Evolutionary conservation across 1,140 invertebrate genomes (phyloP).

Genomic region (Drosophila kepulauana): DNA sequence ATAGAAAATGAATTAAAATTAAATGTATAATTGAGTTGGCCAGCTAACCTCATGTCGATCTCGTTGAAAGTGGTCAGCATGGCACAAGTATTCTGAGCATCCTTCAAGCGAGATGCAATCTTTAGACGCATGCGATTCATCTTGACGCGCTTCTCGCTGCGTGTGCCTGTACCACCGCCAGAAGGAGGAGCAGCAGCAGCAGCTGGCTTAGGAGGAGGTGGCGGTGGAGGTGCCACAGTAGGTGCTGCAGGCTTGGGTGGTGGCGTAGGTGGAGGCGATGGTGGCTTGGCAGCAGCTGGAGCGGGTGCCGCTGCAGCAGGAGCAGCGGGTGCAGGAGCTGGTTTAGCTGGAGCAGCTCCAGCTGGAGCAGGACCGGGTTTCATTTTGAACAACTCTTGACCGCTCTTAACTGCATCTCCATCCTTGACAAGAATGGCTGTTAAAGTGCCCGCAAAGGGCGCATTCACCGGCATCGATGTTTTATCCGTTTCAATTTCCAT

Average conservation of each 20-base stretch:
- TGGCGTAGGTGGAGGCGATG: conserved; percentile 79
- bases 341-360: conserved; percentile 72
- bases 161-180: conserved; percentile 87
- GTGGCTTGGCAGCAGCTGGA: conserved; percentile 88
- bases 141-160: conserved; percentile 98
- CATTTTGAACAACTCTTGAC: conserved; percentile 93
- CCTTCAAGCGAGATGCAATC: conserved; percentile 98
- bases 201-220: conserved; percentile 88
- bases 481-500: conserved; percentile 99
- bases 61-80: conserved; percentile 99
- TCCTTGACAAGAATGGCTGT: conserved; percentile 94
- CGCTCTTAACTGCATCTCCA: conserved; percentile 95
- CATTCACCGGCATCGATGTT: conserved; percentile 96
- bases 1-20: background rate
- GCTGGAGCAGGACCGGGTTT: conserved; percentile 86
- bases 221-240: conserved; percentile 89
- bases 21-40: background rate
- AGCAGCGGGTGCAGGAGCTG: conserved; percentile 80
- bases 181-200: conserved; percentile 87
- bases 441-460: conserved; percentile 94
- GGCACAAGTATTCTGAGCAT: conserved; percentile 99
- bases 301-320: conserved; percentile 75
- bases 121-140: conserved; percentile 99
- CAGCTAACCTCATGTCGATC: conserved; percentile 97
- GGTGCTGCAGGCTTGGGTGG: conserved; percentile 62